Percentiles rank a stretch among this genome's conserved stretches.
phyloP scores from a whole-genome alignment of 2,113 vertebrate species.

The Eptatretus burgeri region DNA sequence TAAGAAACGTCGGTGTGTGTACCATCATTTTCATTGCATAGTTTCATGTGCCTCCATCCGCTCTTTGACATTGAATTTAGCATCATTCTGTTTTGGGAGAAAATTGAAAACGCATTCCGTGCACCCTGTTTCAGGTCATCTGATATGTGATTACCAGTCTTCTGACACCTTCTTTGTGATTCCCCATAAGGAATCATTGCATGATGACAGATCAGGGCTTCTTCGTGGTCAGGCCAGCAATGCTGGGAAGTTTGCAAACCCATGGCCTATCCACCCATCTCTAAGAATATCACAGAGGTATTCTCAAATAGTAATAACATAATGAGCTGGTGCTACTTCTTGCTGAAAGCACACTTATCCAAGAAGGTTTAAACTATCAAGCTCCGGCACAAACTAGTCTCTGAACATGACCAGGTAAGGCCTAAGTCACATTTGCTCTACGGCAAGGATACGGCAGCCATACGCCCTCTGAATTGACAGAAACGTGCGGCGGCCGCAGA shows the following conservation, averaged over 20 bases:
- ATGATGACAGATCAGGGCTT: not conserved
- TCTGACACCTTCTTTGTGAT: not conserved
- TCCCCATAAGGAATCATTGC: not conserved
- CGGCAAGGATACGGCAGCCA: too few relatives aligned
- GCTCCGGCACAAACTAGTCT: not conserved
- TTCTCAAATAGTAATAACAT: not conserved
- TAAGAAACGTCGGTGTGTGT: too few relatives aligned
- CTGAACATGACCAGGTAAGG: not conserved
- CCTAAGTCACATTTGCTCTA: too few relatives aligned
- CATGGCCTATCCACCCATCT: not conserved
- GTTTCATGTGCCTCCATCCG: too few relatives aligned
- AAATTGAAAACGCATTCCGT: too few relatives aligned
- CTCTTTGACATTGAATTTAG: too few relatives aligned
- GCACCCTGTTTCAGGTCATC: too few relatives aligned
- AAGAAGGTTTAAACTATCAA: not conserved
- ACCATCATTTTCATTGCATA: too few relatives aligned
- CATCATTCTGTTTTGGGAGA: too few relatives aligned
- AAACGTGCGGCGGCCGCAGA: too few relatives aligned
- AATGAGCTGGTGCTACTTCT: not conserved
- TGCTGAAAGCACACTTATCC: not conserved
- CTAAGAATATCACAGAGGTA: not conserved
- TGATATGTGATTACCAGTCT: not conserved
- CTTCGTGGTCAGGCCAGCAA: not conserved
- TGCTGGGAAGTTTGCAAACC: not conserved
- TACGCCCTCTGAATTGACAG: too few relatives aligned